Evolutionary conservation across 1,140 invertebrate species (phyloP).

Genomic region (Amyelois transitella): DNA sequence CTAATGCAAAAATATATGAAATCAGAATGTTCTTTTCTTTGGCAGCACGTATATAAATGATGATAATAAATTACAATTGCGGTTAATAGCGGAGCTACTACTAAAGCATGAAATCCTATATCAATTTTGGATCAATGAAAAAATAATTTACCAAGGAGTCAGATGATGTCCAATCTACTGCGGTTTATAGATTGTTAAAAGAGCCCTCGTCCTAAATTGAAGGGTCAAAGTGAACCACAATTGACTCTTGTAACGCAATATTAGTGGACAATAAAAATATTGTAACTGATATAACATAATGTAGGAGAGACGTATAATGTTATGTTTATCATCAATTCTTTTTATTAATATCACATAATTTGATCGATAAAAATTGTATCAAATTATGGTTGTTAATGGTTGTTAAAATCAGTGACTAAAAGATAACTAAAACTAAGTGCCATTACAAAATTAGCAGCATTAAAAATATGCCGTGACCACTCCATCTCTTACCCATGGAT

Average conservation of each 20-base stretch:
- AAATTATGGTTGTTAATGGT: too few relatives aligned
- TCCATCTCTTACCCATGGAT: too few relatives aligned
- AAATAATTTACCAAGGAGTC: constrained; percentile 7
- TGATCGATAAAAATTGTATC: too few relatives aligned
- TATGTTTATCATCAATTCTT: too few relatives aligned
- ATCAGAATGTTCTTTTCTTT: neutral
- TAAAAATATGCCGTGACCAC: too few relatives aligned
- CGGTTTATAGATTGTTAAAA: constrained; percentile 10
- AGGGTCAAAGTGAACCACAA: constrained; percentile 17
- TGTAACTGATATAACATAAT: neutral
- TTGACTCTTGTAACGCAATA: constrained; percentile 8
- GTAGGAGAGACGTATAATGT: too few relatives aligned
- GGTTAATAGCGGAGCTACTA: neutral
- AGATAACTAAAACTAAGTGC: too few relatives aligned
- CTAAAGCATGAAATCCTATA: neutral
- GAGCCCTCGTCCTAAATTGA: constrained; percentile 19
- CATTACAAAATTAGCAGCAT: too few relatives aligned
- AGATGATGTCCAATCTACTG: constrained; percentile 8
- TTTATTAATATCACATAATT: too few relatives aligned
- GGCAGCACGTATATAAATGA: neutral
- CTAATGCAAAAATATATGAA: neutral
- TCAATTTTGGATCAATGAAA: constrained; percentile 1
- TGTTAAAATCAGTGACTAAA: too few relatives aligned
- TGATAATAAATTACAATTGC: neutral
- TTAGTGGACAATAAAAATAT: neutral